These are phyloP conservation scores for Agapornis canus DNA, from an alignment of 2,797 vertebrate genomes.

Conservation along the genomic window DNA sequence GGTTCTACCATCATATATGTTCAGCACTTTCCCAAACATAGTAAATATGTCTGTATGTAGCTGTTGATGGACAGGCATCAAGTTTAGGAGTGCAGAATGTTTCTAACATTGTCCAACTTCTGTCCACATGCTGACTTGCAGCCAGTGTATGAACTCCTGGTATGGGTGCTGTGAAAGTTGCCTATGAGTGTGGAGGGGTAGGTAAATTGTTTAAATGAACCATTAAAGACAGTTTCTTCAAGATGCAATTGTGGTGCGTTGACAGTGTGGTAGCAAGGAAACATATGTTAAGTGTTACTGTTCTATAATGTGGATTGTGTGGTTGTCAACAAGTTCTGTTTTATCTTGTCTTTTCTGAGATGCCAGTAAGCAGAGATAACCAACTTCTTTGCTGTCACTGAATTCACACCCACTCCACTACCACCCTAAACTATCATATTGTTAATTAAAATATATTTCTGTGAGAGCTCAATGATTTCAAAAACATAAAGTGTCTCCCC, in stretches of 20 bases:
- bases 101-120: not conserved
- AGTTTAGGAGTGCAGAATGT: not conserved
- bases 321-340: constrained; percentile 18
- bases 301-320: constrained; percentile 18
- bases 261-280: not conserved
- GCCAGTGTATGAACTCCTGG: not conserved
- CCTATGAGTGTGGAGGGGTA: not conserved
- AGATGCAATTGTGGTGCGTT: not conserved
- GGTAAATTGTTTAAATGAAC: not conserved
- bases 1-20: not conserved
- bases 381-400: constrained; percentile 14
- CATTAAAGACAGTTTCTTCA: not conserved
- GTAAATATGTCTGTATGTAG: not conserved
- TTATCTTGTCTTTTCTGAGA: constrained; percentile 5
- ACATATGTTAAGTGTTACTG: constrained; percentile 28
- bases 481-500: not conserved
- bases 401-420: constrained; percentile 23
- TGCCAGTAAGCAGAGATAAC: constrained; percentile 10
- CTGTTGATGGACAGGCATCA: not conserved
- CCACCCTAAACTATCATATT: not conserved
- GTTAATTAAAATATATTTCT: constrained; percentile 11
- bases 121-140: not conserved
- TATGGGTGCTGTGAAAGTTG: not conserved
- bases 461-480: not conserved
- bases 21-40: not conserved